Evolutionary conservation across 2,113 vertebrate species (phyloP).

Genomic region (Brachyhypopomus occidentalis): DNA sequence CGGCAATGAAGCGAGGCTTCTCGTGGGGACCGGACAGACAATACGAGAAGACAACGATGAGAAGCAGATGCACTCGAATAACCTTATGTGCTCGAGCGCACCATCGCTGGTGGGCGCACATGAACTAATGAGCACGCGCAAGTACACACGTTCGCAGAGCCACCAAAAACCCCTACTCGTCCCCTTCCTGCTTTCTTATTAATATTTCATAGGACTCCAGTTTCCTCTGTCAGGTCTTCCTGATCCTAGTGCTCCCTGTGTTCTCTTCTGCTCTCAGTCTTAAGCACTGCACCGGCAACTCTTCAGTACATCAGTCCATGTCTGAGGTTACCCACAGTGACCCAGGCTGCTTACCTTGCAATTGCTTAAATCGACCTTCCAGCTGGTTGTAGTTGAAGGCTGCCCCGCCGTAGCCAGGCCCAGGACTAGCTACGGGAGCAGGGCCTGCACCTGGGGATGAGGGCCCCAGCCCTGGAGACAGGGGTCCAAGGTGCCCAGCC

Average conservation of each 20-base stretch:
- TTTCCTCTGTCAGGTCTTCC: conserved; percentile 46
- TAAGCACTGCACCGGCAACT: conserved; percentile 60
- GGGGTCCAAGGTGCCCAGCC: conserved; percentile 56
- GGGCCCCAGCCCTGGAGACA: conserved; percentile 55
- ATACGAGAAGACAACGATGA: conserved; percentile 13
- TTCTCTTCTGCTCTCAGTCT: conserved; percentile 13
- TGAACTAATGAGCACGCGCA: not conserved
- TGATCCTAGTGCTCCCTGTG: not conserved
- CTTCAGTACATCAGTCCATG: not conserved
- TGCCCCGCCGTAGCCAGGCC: conserved; percentile 72
- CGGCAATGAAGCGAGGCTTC: not conserved
- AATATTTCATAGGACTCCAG: conserved; percentile 68
- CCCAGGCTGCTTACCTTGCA: conserved; percentile 85
- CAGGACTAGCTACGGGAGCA: conserved; percentile 52
- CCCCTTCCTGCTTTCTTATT: conserved; percentile 57
- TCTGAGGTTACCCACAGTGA: not conserved
- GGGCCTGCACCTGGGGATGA: conserved; percentile 39
- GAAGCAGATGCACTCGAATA: conserved; percentile 13
- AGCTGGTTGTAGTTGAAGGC: conserved; percentile 86
- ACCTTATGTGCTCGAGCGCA: not conserved
- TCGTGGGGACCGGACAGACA: not conserved
- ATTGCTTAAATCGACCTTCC: conserved; percentile 94
- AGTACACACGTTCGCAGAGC: not conserved
- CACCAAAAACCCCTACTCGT: not conserved
- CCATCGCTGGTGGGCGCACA: not conserved